Conservation (phyloP, 2,113 vertebrate species). For the Peromyscus maniculatus region DNA sequence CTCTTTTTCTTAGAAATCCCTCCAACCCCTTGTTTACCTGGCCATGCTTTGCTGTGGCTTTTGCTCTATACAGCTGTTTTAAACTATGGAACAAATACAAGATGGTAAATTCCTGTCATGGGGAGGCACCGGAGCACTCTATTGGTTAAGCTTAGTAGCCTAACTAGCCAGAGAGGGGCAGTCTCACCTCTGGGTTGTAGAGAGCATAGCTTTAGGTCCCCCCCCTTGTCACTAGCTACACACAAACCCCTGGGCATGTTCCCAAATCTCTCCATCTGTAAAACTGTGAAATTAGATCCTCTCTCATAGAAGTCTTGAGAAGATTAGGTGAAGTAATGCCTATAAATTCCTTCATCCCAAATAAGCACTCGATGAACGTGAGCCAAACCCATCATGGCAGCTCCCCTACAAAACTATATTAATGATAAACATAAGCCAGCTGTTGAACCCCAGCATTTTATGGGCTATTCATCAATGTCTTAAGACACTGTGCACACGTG, state of each 20-base stretch:
- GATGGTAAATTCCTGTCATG: not conserved
- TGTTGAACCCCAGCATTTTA: slow-evolving; percentile 24
- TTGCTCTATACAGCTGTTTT: not conserved
- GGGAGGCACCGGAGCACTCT: not conserved
- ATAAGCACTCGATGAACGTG: slow-evolving; percentile 57
- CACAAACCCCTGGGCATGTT: not conserved
- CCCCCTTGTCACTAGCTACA: not conserved
- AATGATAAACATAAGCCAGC: slow-evolving; percentile 50
- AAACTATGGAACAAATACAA: not conserved
- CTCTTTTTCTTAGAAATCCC: not conserved
- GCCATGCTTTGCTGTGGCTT: not conserved
- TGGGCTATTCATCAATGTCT: not conserved
- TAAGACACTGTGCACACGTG: not conserved
- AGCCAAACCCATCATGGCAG: not conserved
- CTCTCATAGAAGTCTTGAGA: slow-evolving; percentile 59
- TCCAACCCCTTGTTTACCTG: not conserved
- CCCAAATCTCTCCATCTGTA: slow-evolving; percentile 5
- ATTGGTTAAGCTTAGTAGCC: not conserved
- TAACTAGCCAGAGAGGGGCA: not conserved
- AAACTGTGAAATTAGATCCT: slow-evolving; percentile 44
- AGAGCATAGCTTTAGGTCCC: not conserved
- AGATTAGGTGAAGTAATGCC: slow-evolving; percentile 72
- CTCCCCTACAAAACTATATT: slow-evolving; percentile 12
- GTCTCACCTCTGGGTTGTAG: not conserved
- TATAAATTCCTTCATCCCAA: not conserved